Evolutionary conservation across 2,797 vertebrate genomes (phyloP).

Genomic region (Galaxias olidus): DNA sequence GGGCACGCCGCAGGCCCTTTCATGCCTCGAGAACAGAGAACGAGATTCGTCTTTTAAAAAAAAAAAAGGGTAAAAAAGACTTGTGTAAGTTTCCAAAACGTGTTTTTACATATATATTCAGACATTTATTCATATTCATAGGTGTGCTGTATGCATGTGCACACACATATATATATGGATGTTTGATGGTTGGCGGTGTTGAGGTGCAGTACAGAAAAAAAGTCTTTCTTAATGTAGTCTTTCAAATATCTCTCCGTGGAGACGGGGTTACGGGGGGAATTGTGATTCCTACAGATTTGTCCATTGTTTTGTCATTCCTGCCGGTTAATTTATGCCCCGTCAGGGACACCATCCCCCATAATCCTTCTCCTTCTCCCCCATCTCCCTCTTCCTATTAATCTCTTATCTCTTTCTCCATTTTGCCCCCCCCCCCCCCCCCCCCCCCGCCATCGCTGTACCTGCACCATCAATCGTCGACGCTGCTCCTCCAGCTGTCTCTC

Average conservation of each 20-base stretch:
- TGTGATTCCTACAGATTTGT: slow-evolving; percentile 48
- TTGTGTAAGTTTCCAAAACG: too few relatives aligned
- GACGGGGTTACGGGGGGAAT: slow-evolving; percentile 36
- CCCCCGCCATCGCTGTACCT: too few relatives aligned
- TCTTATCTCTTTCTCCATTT: slow-evolving; percentile 18
- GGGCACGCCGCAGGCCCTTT: too few relatives aligned
- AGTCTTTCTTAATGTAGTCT: slow-evolving; percentile 4
- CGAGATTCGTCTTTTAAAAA: too few relatives aligned
- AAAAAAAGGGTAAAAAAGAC: too few relatives aligned
- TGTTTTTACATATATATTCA: too few relatives aligned
- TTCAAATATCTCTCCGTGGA: slow-evolving; percentile 39
- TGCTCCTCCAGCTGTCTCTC: too few relatives aligned
- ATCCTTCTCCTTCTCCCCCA: slow-evolving; percentile 21
- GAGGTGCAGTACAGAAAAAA: slow-evolving; percentile 18
- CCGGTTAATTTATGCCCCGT: slow-evolving; percentile 52
- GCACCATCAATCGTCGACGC: too few relatives aligned
- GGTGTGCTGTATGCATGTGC: too few relatives aligned
- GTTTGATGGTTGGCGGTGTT: slow-evolving; percentile 21
- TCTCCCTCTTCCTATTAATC: slow-evolving; percentile 19
- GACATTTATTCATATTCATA: too few relatives aligned
- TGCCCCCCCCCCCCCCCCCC: background rate
- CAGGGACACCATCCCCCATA: slow-evolving; percentile 40
- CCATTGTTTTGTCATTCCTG: slow-evolving; percentile 30
- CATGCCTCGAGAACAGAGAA: too few relatives aligned
- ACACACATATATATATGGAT: too few relatives aligned